Percentiles rank a stretch among this genome's conserved stretches.
These are phyloP conservation scores for Halcyon malimbica DNA, from an alignment of 2,113 vertebrate species.

Conservation along the genomic window DNA sequence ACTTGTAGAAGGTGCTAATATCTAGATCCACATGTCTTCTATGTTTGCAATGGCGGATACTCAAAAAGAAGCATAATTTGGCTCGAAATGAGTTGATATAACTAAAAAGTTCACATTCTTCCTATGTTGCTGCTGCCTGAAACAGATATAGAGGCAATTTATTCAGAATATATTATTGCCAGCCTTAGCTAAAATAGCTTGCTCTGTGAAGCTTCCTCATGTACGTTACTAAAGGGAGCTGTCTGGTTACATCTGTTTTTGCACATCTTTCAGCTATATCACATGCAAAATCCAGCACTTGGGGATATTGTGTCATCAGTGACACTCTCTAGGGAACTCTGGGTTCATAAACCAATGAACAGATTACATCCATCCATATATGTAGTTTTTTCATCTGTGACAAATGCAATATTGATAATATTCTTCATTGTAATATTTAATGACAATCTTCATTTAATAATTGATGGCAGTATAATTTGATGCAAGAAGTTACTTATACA, in stretches of 20 bases:
- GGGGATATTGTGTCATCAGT: constrained; percentile 48
- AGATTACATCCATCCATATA: constrained; percentile 47
- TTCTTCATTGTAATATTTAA: constrained; percentile 70
- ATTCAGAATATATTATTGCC: constrained; percentile 80
- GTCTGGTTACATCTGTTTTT: constrained; percentile 62
- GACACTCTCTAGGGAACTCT: constrained; percentile 60
- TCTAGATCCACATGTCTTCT: constrained; percentile 64
- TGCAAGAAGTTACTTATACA: neutral
- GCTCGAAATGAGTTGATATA: constrained; percentile 54
- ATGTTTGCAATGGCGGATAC: constrained; percentile 62
- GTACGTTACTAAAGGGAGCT: constrained; percentile 57
- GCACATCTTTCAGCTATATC: constrained; percentile 62
- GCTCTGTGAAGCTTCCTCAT: constrained; percentile 69
- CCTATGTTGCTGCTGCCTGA: constrained; percentile 69
- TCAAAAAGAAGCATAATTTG: constrained; percentile 62
- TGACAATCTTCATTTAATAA: constrained; percentile 72
- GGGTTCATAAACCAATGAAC: constrained; percentile 62
- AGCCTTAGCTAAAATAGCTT: constrained; percentile 70
- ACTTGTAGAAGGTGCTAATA: constrained; percentile 70
- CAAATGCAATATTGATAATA: constrained; percentile 58
- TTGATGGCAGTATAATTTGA: constrained; percentile 67
- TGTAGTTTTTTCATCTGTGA: constrained; percentile 69
- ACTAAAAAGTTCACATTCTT: constrained; percentile 65
- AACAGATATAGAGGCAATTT: constrained; percentile 74
- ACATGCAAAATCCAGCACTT: constrained; percentile 53